A percentile compares a stretch with the other conserved stretches of the same genome.
Evolutionary conservation across 2,888 invertebrate genomes (phyloP).

Genomic region (Eupithecia inturbata): DNA sequence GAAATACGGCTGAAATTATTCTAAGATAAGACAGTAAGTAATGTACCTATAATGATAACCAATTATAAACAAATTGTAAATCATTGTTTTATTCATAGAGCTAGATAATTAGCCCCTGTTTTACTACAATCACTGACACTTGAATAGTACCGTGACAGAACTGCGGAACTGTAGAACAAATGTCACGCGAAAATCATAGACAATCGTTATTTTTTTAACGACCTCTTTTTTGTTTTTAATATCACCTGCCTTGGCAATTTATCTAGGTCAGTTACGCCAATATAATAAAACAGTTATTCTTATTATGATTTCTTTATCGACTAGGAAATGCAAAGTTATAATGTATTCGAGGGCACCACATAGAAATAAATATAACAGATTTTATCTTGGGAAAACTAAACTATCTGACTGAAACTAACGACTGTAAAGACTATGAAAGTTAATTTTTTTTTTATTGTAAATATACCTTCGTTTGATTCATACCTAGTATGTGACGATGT

Average conservation of each 20-base stretch:
- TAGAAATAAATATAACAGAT: neutral
- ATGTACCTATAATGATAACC: neutral
- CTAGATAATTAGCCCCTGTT: no score
- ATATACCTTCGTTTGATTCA: no score
- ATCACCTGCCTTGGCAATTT: slow-evolving; percentile 12
- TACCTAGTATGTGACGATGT: no score
- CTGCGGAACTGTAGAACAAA: slow-evolving; percentile 24
- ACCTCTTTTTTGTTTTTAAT: slow-evolving; percentile 23
- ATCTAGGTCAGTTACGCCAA: slow-evolving; percentile 19
- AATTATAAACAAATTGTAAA: neutral
- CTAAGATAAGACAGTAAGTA: neutral
- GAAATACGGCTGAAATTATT: neutral
- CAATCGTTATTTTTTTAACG: slow-evolving; percentile 23
- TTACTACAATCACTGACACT: neutral
- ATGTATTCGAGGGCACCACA: neutral
- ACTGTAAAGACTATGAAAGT: neutral
- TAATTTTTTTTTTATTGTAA: no score
- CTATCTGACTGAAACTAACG: neutral
- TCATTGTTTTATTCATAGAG: neutral
- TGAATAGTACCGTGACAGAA: slow-evolving; percentile 7
- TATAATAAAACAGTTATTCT: neutral
- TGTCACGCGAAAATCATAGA: slow-evolving; percentile 23
- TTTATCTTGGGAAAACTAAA: neutral
- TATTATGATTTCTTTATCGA: neutral
- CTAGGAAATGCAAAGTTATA: neutral